Conservation (phyloP, 1,140 invertebrate species). For the Ceratina calcarata region DNA sequence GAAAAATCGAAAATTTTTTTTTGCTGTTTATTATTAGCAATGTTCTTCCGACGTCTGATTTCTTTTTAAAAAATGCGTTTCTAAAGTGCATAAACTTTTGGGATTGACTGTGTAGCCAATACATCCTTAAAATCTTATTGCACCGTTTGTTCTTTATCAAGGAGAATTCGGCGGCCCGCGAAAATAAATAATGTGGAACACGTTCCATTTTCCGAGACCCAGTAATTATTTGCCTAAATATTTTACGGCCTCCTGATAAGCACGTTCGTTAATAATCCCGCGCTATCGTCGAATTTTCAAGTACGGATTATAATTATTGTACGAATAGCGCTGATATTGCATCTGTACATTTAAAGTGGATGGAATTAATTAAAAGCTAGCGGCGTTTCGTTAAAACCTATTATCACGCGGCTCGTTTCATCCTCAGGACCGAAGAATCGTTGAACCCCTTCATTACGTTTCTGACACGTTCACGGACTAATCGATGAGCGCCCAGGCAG, state of each 20-base stretch:
- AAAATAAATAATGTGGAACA: neutral
- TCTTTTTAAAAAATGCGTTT: too few species aligned
- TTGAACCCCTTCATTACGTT: conserved; percentile 59
- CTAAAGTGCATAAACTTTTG: too few species aligned
- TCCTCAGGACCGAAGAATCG: conserved; percentile 45
- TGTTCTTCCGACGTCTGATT: too few species aligned
- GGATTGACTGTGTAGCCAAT: too few species aligned
- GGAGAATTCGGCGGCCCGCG: neutral
- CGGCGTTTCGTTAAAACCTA: conserved; percentile 4
- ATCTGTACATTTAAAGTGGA: conserved; percentile 19
- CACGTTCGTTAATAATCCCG: too few species aligned
- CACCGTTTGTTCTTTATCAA: neutral
- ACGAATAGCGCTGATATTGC: neutral
- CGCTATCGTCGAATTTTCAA: too few species aligned
- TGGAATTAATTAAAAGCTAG: conserved; percentile 33
- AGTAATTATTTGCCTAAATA: neutral
- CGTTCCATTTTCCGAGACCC: neutral
- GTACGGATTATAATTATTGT: too few species aligned
- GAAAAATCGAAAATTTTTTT: too few species aligned
- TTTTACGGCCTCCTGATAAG: too few species aligned
- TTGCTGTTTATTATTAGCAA: too few species aligned
- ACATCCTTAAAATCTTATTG: too few species aligned
- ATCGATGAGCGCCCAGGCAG: conserved; percentile 43
- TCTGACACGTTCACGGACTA: conserved; percentile 53
- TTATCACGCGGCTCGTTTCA: conserved; percentile 4